Evolutionary conservation across 2,888 invertebrate genomes (phyloP).

Genomic region (Tryphoninae sp.): DNA sequence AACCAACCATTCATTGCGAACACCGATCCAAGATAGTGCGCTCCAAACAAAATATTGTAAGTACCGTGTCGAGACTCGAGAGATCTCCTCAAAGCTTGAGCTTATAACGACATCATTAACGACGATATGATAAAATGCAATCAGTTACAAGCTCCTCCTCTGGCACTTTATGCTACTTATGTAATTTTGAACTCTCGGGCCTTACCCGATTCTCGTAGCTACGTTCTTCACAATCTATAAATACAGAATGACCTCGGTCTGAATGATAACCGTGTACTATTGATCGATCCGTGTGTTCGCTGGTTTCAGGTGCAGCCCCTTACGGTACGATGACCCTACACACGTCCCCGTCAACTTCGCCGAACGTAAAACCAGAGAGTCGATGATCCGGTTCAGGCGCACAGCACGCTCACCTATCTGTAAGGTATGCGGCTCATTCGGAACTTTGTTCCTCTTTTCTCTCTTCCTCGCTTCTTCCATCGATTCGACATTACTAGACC

Average conservation of each 20-base stretch:
- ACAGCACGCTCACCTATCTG: constrained; percentile 1
- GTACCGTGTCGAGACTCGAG: neutral
- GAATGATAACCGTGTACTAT: constrained; percentile 37
- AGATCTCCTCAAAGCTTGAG: neutral
- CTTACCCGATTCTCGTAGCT: neutral
- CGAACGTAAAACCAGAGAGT: neutral
- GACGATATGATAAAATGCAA: constrained; percentile 27
- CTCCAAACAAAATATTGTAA: neutral
- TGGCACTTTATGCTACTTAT: neutral
- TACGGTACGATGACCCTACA: constrained; percentile 57
- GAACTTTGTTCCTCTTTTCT: neutral
- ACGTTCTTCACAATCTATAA: constrained; percentile 21
- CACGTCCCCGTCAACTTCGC: constrained; percentile 36
- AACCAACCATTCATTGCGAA: too few species aligned
- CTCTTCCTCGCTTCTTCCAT: neutral
- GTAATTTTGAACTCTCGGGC: neutral
- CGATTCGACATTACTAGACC: constrained; percentile 18
- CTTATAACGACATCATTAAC: constrained; percentile 23
- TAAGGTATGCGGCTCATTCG: neutral
- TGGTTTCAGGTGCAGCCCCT: constrained; percentile 53
- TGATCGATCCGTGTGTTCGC: constrained; percentile 42
- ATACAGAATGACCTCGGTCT: constrained; percentile 2
- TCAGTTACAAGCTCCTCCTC: neutral
- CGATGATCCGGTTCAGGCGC: constrained; percentile 28
- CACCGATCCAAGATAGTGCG: neutral